Conservation (phyloP, 1,140 invertebrate species). For the Drosophila pandora region DNA sequence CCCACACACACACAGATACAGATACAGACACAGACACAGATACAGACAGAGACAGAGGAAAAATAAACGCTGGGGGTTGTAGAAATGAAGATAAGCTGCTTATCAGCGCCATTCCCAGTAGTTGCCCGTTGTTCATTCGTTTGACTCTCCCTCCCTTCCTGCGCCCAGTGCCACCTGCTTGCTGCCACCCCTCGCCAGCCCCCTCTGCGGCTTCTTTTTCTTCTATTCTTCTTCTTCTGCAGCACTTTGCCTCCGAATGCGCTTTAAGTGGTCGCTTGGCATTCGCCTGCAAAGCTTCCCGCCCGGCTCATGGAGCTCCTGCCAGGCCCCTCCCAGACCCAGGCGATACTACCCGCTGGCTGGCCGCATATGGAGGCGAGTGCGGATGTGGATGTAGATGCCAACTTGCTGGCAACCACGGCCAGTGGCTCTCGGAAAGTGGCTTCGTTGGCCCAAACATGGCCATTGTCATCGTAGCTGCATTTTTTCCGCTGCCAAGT, state of each 20-base stretch:
- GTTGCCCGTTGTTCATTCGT: slow-evolving; percentile 43
- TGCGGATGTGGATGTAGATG: slow-evolving; percentile 50
- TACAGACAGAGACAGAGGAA: slow-evolving; percentile 29
- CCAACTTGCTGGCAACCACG: slow-evolving; percentile 51
- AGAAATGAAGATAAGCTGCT: slow-evolving; percentile 81
- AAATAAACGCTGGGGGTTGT: slow-evolving; percentile 79
- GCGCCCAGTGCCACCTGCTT: background rate
- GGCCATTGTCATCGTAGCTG: slow-evolving; percentile 50
- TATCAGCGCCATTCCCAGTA: slow-evolving; percentile 79
- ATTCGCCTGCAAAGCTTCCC: slow-evolving; percentile 35
- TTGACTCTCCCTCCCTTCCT: slow-evolving; percentile 2
- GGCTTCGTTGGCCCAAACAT: slow-evolving; percentile 46
- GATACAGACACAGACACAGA: slow-evolving; percentile 21
- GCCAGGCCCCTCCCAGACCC: slow-evolving; percentile 22
- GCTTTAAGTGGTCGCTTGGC: slow-evolving; percentile 65
- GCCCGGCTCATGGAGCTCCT: slow-evolving; percentile 33
- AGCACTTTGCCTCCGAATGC: slow-evolving; percentile 33
- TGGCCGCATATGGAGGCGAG: slow-evolving; percentile 11
- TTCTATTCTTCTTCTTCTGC: slow-evolving; percentile 15
- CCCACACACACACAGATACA: slow-evolving; percentile 7
- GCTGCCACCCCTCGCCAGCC: background rate
- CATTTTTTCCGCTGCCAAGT: slow-evolving; percentile 43
- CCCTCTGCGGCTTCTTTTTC: slow-evolving; percentile 17
- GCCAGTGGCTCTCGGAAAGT: slow-evolving; percentile 41
- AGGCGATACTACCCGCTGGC: too few species aligned